Conservation (phyloP, 35 echinoderm and acorn worm genomes). For the Apostichopus californicus region DNA sequence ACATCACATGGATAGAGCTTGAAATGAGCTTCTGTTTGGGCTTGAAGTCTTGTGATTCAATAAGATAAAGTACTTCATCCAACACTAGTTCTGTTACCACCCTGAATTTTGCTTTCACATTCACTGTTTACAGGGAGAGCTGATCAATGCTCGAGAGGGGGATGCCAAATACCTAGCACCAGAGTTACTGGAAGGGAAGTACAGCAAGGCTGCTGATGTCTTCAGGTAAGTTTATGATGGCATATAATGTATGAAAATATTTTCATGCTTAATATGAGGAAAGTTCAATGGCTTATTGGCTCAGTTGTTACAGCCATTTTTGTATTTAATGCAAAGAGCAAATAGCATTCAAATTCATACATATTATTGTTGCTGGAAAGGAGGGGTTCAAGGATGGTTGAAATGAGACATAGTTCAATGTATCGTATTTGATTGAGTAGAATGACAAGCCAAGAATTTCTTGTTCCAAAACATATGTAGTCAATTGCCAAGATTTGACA, state of each 20-base stretch:
- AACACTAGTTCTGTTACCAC: not conserved
- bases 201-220: constrained; percentile 10
- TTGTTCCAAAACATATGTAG: not conserved
- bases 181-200: too few species aligned
- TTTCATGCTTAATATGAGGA: not conserved
- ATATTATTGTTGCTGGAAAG: not conserved
- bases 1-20: too few species aligned
- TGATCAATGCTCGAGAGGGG: constrained; percentile 81
- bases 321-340: not conserved
- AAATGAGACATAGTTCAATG: not conserved
- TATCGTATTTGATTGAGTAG: not conserved
- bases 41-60: not conserved
- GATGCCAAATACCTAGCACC: constrained; percentile 79
- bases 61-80: not conserved
- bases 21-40: not conserved
- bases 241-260: not conserved
- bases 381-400: not conserved
- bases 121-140: constrained; percentile 58
- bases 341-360: not conserved
- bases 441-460: too few species aligned
- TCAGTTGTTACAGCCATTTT: not conserved
- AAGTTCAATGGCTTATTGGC: too few species aligned
- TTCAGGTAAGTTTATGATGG: not conserved
- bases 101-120: not conserved
- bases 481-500: too few species aligned